Conservation (phyloP, 2,113 vertebrate species). For the Rhinichthys klamathensis region DNA sequence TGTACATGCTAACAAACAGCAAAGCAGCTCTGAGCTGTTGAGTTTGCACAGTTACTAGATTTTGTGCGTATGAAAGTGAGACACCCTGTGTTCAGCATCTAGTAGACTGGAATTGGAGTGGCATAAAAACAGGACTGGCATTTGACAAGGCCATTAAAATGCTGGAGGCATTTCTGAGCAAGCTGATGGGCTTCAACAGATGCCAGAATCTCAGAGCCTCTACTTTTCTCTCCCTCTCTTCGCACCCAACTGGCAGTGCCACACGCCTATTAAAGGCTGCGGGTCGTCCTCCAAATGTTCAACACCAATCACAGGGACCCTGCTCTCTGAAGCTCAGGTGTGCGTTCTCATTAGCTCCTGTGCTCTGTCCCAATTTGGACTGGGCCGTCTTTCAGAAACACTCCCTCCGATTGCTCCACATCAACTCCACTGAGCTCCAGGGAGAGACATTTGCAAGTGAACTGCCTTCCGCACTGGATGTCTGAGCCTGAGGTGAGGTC, state of each 20-base stretch:
- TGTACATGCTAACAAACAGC: conserved; percentile 4
- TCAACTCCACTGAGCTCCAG: neutral
- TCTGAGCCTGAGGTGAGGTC: neutral
- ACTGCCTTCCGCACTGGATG: conserved; percentile 12
- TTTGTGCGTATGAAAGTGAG: conserved; percentile 65
- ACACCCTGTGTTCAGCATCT: conserved; percentile 73
- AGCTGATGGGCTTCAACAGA: conserved; percentile 78
- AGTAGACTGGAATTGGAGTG: conserved; percentile 79
- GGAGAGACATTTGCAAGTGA: conserved; percentile 18
- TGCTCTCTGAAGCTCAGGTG: conserved; percentile 54
- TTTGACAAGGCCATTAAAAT: conserved; percentile 84
- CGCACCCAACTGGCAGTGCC: conserved; percentile 62
- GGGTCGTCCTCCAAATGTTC: conserved; percentile 63
- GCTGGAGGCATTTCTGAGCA: conserved; percentile 82
- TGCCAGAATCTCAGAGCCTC: conserved; percentile 75
- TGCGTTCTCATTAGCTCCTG: conserved; percentile 58
- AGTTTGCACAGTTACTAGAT: conserved; percentile 8
- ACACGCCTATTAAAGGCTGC: conserved; percentile 66
- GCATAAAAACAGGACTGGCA: conserved; percentile 81
- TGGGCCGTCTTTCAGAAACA: neutral
- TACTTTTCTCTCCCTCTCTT: conserved; percentile 68
- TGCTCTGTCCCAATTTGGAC: conserved; percentile 45
- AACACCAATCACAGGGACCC: conserved; percentile 47
- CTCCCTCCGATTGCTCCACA: conserved; percentile 1
- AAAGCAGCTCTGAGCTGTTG: conserved; percentile 1